These are phyloP conservation scores for Morbakka virulenta DNA, from an alignment of 30 jellyfish, hydroid and myxozoan genomes.

Conservation along the genomic window DNA sequence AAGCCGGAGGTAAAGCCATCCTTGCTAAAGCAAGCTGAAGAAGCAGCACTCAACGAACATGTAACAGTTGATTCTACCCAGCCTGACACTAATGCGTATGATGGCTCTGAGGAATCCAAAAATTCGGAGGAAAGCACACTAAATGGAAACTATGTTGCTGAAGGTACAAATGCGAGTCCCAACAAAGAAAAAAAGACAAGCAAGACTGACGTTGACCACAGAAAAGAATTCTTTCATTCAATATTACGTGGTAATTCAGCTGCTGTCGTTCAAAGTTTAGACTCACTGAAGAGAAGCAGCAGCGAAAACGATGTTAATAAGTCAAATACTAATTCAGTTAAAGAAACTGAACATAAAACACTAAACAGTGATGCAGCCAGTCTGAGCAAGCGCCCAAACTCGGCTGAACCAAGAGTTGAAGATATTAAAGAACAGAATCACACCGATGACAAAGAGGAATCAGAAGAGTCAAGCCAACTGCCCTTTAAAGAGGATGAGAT, in stretches of 20 bases:
- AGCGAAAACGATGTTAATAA: constrained; percentile 52
- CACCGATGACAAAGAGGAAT: constrained; percentile 2
- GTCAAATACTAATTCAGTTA: constrained; percentile 15
- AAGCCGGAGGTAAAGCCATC: too few relatives aligned
- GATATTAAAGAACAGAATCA: not conserved
- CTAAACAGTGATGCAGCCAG: not conserved
- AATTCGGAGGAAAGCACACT: too few relatives aligned
- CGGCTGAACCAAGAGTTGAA: constrained; percentile 83
- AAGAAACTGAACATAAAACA: not conserved
- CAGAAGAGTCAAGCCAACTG: too few relatives aligned
- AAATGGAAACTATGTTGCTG: too few relatives aligned
- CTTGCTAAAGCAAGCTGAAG: too few relatives aligned
- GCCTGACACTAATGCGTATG: too few relatives aligned
- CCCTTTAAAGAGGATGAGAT: not conserved
- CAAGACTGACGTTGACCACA: constrained; percentile 26
- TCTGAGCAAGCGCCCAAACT: constrained; percentile 55
- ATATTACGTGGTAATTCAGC: constrained; percentile 23
- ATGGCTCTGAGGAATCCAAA: too few relatives aligned
- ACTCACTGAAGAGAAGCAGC: constrained; percentile 43
- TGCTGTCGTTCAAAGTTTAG: constrained; percentile 1
- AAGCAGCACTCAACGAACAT: too few relatives aligned
- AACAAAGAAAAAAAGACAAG: not conserved
- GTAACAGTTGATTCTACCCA: too few relatives aligned
- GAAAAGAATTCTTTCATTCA: constrained; percentile 50
- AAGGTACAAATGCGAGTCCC: too few relatives aligned